Evolutionary conservation across 1,140 invertebrate species (phyloP).

Genomic region (Lucilia sericata): DNA sequence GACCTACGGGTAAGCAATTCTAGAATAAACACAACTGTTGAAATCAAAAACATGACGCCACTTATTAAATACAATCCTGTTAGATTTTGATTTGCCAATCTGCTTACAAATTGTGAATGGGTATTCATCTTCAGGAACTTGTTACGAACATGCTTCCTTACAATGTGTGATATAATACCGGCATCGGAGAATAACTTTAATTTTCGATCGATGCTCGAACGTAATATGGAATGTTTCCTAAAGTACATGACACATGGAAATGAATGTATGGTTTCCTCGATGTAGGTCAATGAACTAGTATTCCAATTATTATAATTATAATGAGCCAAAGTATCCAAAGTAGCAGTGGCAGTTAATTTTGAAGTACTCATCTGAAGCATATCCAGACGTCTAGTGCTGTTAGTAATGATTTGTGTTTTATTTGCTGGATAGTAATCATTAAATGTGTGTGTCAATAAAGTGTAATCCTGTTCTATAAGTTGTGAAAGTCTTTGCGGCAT

Average conservation of each 20-base stretch:
- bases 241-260: conserved; percentile 46
- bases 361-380: neutral
- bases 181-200: conserved; percentile 14
- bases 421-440: conserved; percentile 38
- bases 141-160: neutral
- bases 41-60: neutral
- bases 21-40: neutral
- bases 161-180: conserved; percentile 45
- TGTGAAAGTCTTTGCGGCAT: conserved; percentile 15
- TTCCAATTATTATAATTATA: conserved; percentile 44
- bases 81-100: conserved; percentile 41
- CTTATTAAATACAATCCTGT: conserved; percentile 25
- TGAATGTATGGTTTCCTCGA: conserved; percentile 37
- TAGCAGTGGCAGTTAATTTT: neutral
- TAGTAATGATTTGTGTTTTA: conserved; percentile 18
- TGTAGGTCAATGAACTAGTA: conserved; percentile 23
- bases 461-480: conserved; percentile 31
- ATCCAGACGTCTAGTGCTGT: neutral
- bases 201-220: conserved; percentile 34
- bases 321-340: conserved; percentile 32
- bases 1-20: neutral
- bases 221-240: conserved; percentile 41
- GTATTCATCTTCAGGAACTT: conserved; percentile 37
- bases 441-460: neutral
- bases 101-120: neutral